Conservation (phyloP, 2,113 vertebrate species). For the Excalfactoria chinensis region DNA sequence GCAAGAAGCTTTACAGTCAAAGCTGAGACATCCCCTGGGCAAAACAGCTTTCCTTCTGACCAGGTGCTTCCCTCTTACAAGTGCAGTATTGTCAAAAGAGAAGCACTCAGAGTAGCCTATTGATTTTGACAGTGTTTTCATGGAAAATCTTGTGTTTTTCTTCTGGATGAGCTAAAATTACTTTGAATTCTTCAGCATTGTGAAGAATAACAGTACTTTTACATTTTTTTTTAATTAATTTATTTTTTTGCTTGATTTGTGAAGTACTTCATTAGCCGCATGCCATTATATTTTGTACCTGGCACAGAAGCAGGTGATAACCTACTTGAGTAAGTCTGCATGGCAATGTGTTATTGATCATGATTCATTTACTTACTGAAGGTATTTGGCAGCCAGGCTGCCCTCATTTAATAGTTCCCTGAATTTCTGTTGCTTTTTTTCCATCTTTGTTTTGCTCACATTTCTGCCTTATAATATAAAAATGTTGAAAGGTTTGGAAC, state of each 20-base stretch:
- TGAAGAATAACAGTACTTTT: background rate
- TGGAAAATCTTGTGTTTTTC: background rate
- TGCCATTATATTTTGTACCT: conserved; percentile 30
- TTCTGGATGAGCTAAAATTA: conserved; percentile 22
- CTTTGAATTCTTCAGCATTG: conserved; percentile 1
- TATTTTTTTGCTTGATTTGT: background rate
- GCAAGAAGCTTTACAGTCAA: background rate
- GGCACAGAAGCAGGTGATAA: conserved; percentile 58
- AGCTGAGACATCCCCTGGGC: background rate
- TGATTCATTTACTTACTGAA: conserved; percentile 54
- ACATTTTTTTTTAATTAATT: background rate
- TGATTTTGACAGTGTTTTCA: background rate
- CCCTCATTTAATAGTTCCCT: conserved; percentile 66
- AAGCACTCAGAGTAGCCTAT: background rate
- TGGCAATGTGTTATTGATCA: conserved; percentile 62
- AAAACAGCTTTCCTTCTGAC: background rate
- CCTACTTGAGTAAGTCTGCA: conserved; percentile 7
- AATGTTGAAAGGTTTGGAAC: conserved; percentile 45
- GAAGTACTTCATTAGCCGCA: conserved; percentile 33
- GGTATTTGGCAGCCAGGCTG: conserved; percentile 40
- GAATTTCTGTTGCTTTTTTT: conserved; percentile 51
- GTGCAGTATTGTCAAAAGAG: background rate
- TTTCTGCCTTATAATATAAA: conserved; percentile 66
- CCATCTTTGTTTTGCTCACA: conserved; percentile 62
- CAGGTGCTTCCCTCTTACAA: background rate